Conservation (phyloP, 2,797 vertebrate genomes). For the Coregonus ussuriensis region DNA sequence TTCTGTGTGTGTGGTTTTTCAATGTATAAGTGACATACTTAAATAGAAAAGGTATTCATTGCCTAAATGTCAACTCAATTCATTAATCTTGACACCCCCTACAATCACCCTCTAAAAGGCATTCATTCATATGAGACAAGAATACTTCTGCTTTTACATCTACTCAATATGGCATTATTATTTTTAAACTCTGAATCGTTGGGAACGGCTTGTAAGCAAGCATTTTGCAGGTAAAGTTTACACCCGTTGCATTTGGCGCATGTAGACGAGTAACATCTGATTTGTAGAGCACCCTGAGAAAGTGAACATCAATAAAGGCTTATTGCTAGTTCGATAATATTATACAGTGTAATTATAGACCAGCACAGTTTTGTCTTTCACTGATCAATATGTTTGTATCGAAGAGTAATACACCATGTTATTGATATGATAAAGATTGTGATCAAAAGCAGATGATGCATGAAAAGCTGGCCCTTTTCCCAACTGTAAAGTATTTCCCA, state of each 20-base stretch:
- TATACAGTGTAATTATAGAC: not conserved
- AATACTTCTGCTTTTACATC: not conserved
- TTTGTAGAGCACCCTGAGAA: too few relatives aligned
- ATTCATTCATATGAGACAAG: not conserved
- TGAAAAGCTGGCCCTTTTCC: not conserved
- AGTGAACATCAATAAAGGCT: not conserved
- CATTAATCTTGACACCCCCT: slow-evolving; percentile 67
- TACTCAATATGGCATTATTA: too few relatives aligned
- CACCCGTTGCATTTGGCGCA: too few relatives aligned
- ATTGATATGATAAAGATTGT: too few relatives aligned
- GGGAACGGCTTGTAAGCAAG: too few relatives aligned
- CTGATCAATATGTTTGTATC: too few relatives aligned
- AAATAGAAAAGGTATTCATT: slow-evolving; percentile 54
- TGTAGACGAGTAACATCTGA: too few relatives aligned
- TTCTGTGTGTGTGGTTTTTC: slow-evolving; percentile 22
- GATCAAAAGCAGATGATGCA: not conserved
- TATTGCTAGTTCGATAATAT: not conserved
- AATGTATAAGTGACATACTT: slow-evolving; percentile 44
- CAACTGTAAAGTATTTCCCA: not conserved
- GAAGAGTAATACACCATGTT: too few relatives aligned
- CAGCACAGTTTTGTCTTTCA: not conserved
- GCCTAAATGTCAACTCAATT: slow-evolving; percentile 53
- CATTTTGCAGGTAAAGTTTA: too few relatives aligned
- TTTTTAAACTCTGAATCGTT: too few relatives aligned
- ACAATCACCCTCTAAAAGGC: not conserved